phyloP scores from a whole-genome alignment of 2,797 vertebrate genomes.

The Amniataba percoides region DNA sequence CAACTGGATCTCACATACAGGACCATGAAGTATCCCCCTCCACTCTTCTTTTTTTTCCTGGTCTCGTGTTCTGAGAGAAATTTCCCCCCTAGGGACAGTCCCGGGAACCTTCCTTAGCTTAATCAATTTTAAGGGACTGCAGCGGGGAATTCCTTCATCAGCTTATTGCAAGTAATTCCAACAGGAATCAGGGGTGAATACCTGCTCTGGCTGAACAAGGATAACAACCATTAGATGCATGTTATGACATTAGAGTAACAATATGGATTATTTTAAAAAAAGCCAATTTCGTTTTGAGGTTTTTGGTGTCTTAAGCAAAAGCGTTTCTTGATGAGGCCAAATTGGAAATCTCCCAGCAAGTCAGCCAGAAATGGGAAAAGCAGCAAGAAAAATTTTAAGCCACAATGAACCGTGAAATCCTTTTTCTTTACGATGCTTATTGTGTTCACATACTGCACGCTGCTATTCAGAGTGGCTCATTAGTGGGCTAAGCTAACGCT shows the following conservation, averaged over 20 bases:
- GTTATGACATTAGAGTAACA: not conserved
- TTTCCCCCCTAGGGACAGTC: slow-evolving; percentile 43
- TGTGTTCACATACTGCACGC: not conserved
- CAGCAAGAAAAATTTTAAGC: not conserved
- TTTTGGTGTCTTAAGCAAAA: not conserved
- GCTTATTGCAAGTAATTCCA: slow-evolving; percentile 7
- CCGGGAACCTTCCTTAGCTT: slow-evolving; percentile 31
- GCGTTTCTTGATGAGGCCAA: not conserved
- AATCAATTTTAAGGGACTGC: slow-evolving; percentile 47
- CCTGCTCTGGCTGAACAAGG: slow-evolving; percentile 1
- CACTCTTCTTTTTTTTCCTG: slow-evolving; percentile 10
- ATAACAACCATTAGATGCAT: slow-evolving; percentile 22
- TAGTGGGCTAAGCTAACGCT: not conserved
- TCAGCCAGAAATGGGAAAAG: not conserved
- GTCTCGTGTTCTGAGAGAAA: slow-evolving; percentile 32
- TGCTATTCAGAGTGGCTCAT: not conserved
- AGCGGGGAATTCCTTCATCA: slow-evolving; percentile 51
- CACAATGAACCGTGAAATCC: not conserved
- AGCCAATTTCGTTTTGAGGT: not conserved
- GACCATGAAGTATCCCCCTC: not conserved
- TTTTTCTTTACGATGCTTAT: not conserved
- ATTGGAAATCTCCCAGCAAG: not conserved
- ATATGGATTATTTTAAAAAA: not conserved
- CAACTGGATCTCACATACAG: not conserved
- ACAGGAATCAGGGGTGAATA: slow-evolving; percentile 16